These are phyloP conservation scores for Orthosia gracilis DNA, from an alignment of 2,888 invertebrate genomes.

Conservation along the genomic window DNA sequence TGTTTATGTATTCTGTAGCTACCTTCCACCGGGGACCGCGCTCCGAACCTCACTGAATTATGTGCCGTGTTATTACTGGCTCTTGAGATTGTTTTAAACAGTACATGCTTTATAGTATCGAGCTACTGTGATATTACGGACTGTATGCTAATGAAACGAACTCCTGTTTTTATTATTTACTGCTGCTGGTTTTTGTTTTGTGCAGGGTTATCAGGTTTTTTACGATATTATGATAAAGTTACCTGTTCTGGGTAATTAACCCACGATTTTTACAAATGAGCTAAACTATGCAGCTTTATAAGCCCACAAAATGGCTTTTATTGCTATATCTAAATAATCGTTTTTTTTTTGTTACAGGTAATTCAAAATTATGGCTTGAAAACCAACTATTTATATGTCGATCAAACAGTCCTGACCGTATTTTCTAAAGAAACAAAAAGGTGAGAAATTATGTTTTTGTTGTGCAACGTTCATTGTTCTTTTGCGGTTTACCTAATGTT, in stretches of 20 bases:
- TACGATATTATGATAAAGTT: conserved; percentile 16
- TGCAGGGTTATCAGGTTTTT: not conserved
- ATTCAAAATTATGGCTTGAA: not conserved
- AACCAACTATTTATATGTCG: not conserved
- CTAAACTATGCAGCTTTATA: not conserved
- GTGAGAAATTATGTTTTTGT: conserved; percentile 19
- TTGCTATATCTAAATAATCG: not conserved
- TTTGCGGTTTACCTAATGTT: conserved; percentile 28
- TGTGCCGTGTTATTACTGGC: conserved; percentile 61
- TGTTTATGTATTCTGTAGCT: conserved; percentile 79
- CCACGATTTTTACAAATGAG: conserved; percentile 12
- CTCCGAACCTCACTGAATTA: conserved; percentile 62
- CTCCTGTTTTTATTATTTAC: conserved; percentile 8
- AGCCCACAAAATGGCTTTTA: not conserved
- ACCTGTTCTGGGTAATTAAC: conserved; percentile 8
- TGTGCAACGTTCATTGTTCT: conserved; percentile 22
- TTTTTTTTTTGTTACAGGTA: not conserved
- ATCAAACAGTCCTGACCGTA: conserved; percentile 1
- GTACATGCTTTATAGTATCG: conserved; percentile 46
- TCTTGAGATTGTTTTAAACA: conserved; percentile 64
- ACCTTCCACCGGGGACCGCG: conserved; percentile 64
- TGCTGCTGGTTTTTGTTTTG: not conserved
- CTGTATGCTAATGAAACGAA: not conserved
- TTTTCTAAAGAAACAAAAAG: conserved; percentile 6
- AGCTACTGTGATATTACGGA: conserved; percentile 26